Evolutionary conservation across 2,113 vertebrate species (phyloP).

Genomic region (Trochalopteron elliotii): DNA sequence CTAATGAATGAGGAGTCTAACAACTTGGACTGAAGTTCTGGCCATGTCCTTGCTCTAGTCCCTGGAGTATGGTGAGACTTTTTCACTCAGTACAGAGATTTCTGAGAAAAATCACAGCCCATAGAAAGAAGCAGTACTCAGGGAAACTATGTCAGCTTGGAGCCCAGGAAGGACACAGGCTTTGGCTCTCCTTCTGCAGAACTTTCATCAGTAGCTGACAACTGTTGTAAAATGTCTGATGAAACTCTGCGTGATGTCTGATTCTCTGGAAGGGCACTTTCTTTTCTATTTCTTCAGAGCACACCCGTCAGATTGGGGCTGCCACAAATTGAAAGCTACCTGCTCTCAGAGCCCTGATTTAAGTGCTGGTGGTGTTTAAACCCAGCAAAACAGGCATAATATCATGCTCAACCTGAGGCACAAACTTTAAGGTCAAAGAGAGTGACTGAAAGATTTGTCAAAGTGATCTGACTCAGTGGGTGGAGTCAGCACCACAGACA

Average conservation of each 20-base stretch:
- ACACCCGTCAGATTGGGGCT: neutral
- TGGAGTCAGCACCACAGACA: neutral
- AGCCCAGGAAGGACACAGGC: neutral
- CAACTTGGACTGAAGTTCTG: neutral
- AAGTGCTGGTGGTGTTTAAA: neutral
- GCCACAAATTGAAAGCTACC: neutral
- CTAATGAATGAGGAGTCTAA: neutral
- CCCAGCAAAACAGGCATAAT: neutral
- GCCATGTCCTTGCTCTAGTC: neutral
- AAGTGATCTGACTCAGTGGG: neutral
- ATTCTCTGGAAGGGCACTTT: neutral
- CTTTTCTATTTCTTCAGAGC: neutral
- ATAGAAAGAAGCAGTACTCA: neutral
- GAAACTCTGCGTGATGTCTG: rapidly evolving
- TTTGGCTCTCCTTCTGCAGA: neutral
- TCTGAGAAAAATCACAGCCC: neutral
- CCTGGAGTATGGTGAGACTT: neutral
- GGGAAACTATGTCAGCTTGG: neutral
- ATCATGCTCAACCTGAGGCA: neutral
- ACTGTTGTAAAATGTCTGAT: neutral
- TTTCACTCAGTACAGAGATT: neutral
- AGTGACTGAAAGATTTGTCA: neutral
- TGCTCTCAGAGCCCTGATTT: neutral
- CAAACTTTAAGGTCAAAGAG: neutral
- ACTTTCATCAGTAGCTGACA: neutral